Evolutionary conservation across 2,797 vertebrate genomes (phyloP).

Genomic region (Pangasius larnaudii): DNA sequence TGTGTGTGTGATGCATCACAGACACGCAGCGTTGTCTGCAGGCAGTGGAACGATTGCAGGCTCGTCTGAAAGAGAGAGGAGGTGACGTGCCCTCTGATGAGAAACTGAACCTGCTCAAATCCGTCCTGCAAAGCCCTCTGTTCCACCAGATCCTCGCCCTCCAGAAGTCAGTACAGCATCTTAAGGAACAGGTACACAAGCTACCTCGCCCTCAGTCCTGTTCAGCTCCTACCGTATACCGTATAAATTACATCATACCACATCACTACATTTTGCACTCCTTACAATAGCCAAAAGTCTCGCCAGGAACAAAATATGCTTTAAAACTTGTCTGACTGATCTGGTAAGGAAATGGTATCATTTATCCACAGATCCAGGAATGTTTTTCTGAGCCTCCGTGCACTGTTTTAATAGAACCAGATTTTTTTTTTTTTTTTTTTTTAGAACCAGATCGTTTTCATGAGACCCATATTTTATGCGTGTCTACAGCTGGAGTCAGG

Average conservation of each 20-base stretch:
- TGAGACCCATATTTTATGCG: background rate
- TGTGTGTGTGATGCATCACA: slow-evolving; percentile 66
- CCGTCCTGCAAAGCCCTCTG: slow-evolving; percentile 94
- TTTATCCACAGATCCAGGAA: background rate
- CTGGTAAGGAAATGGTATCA: background rate
- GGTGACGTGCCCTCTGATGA: slow-evolving; percentile 90
- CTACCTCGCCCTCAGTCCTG: background rate
- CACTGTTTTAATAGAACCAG: background rate
- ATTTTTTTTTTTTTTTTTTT: no score
- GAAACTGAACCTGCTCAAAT: slow-evolving; percentile 89
- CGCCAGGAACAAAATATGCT: background rate
- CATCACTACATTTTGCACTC: background rate
- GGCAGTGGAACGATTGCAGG: slow-evolving; percentile 93
- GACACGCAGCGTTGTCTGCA: slow-evolving; percentile 92
- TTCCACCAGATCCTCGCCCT: slow-evolving; percentile 94
- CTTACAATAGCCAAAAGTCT: background rate
- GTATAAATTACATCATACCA: background rate
- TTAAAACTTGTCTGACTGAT: background rate
- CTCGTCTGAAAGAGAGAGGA: slow-evolving; percentile 90
- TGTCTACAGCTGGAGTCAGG: background rate
- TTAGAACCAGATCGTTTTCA: background rate
- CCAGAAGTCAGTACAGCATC: slow-evolving; percentile 90
- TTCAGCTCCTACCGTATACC: background rate
- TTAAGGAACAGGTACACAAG: slow-evolving; percentile 87
- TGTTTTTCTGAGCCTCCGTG: background rate